Evolutionary conservation across 2,113 vertebrate species (phyloP).

Genomic region (Chauna torquata): DNA sequence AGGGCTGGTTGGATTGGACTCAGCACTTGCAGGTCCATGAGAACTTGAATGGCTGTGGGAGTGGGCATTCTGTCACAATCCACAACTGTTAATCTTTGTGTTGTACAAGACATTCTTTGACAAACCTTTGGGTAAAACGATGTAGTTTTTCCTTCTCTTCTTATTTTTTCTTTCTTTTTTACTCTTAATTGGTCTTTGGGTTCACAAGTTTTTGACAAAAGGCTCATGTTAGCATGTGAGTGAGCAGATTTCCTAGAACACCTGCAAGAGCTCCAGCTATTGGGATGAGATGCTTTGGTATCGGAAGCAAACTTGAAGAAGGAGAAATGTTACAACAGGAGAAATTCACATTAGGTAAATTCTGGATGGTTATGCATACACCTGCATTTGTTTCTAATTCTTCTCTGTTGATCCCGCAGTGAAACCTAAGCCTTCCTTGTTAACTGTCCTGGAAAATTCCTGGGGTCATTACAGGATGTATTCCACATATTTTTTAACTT

Average conservation of each 20-base stretch:
- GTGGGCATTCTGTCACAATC: not conserved
- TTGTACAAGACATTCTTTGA: not conserved
- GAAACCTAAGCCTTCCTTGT: not conserved
- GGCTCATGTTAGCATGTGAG: accelerated
- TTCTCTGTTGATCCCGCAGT: not conserved
- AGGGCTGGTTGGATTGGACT: not conserved
- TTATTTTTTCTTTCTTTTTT: no score
- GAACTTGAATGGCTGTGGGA: not conserved
- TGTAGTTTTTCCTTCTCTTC: not conserved
- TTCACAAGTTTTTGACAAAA: not conserved
- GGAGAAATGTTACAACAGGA: not conserved
- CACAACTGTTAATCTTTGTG: not conserved
- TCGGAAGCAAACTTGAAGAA: not conserved
- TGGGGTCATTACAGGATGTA: not conserved
- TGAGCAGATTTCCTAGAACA: not conserved
- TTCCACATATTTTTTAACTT: not conserved
- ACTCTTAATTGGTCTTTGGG: not conserved
- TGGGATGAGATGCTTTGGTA: not conserved
- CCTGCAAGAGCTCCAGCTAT: not conserved
- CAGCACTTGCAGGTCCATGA: not conserved
- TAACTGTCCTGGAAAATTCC: not conserved
- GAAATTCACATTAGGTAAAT: not conserved
- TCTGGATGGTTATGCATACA: not conserved
- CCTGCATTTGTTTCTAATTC: not conserved
- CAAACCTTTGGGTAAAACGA: not conserved